These are phyloP conservation scores for Tragelaphus buxtoni DNA, from an alignment of 2,113 vertebrate species.

Conservation along the genomic window DNA sequence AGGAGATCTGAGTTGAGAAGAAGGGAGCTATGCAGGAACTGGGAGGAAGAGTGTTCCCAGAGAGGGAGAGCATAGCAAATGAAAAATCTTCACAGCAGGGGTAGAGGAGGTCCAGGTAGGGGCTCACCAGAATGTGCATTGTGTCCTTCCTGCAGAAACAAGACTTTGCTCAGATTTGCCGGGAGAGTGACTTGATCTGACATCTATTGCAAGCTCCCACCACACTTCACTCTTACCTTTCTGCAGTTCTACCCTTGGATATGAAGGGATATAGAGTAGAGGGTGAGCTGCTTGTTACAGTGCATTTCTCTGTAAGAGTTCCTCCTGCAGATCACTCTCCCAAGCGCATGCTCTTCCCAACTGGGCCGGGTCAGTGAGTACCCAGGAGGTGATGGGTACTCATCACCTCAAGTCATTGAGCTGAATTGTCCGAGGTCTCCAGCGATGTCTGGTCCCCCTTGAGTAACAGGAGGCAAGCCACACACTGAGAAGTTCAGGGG, in stretches of 20 bases:
- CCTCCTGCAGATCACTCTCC: neutral
- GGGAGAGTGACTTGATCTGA: neutral
- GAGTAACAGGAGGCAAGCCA: neutral
- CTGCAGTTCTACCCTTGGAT: neutral
- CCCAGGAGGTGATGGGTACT: neutral
- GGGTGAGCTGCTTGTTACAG: neutral
- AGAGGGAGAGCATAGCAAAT: rapidly evolving
- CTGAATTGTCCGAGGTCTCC: neutral
- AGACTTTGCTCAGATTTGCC: neutral
- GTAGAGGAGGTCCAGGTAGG: neutral
- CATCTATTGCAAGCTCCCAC: neutral
- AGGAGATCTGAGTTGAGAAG: neutral
- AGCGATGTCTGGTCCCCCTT: neutral
- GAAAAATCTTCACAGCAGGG: neutral
- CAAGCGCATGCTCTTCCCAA: neutral
- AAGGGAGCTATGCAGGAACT: neutral
- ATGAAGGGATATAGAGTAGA: neutral
- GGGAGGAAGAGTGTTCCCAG: neutral
- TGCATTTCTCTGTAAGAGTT: neutral
- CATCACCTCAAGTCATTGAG: neutral
- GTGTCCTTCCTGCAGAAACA: neutral
- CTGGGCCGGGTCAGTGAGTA: neutral
- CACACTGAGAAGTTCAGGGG: too few species aligned
- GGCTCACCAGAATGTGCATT: rapidly evolving
- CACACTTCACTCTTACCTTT: neutral